These are phyloP conservation scores for Lepisosteus oculatus DNA, from an alignment of 2,113 vertebrate species.

Conservation along the genomic window DNA sequence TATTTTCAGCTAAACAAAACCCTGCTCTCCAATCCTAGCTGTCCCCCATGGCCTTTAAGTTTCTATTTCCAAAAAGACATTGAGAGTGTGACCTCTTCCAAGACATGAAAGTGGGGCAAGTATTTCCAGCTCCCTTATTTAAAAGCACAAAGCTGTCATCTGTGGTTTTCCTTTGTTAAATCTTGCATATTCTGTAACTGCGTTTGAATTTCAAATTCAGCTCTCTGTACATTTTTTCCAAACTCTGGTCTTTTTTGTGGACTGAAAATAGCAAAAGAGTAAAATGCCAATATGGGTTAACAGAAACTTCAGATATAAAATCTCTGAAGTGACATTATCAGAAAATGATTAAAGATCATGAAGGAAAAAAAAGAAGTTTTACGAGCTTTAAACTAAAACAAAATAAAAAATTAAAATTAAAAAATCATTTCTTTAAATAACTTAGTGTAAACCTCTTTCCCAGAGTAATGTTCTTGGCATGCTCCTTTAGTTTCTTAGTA, in stretches of 20 bases:
- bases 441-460: too few species aligned
- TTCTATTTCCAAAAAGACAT: slow-evolving; percentile 42
- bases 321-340: too few species aligned
- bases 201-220: slow-evolving; percentile 46
- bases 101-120: slow-evolving; percentile 31
- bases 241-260: slow-evolving; percentile 14
- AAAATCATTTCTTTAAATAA: too few species aligned
- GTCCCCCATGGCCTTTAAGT: slow-evolving; percentile 56
- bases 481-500: too few species aligned
- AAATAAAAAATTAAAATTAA: too few species aligned
- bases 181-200: slow-evolving; percentile 38
- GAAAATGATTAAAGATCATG: too few species aligned
- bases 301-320: slow-evolving; percentile 11
- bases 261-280: slow-evolving; percentile 3
- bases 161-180: slow-evolving; percentile 43
- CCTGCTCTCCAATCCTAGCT: slow-evolving; percentile 57
- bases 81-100: slow-evolving; percentile 56
- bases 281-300: slow-evolving; percentile 13
- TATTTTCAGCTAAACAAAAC: slow-evolving; percentile 67
- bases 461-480: too few species aligned
- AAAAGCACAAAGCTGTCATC: slow-evolving; percentile 43
- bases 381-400: too few species aligned
- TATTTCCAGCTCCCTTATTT: slow-evolving; percentile 37
- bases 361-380: too few species aligned
- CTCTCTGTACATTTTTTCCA: slow-evolving; percentile 23